Conservation (phyloP, 2,113 vertebrate genomes). For the Sander vitreus region DNA sequence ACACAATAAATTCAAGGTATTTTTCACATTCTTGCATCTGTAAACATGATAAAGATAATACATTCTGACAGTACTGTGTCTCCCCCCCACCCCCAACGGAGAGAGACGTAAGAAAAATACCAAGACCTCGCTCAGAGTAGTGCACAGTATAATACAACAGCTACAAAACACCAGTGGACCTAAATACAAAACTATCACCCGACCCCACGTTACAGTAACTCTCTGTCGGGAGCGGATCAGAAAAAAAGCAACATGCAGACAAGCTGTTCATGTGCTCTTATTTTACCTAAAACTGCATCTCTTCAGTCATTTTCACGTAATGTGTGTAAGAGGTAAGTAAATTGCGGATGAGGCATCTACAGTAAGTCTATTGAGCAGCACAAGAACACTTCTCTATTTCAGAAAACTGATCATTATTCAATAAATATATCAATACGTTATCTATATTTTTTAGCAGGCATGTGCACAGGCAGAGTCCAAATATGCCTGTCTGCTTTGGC, state of each 20-base stretch:
- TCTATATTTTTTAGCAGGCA: conserved; percentile 25
- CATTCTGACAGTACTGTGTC: conserved; percentile 72
- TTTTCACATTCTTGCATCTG: conserved; percentile 81
- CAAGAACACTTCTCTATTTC: conserved; percentile 60
- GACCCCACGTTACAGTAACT: background rate
- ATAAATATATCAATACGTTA: conserved; percentile 49
- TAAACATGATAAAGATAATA: conserved; percentile 82
- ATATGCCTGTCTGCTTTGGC: conserved; percentile 35
- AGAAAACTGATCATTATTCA: conserved; percentile 36
- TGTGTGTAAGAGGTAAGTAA: conserved; percentile 48
- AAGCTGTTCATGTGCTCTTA: conserved; percentile 28
- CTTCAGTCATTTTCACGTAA: conserved; percentile 30
- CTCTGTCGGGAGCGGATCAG: background rate
- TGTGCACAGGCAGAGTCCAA: conserved; percentile 40
- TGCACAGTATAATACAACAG: conserved; percentile 51
- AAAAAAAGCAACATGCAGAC: conserved; percentile 20
- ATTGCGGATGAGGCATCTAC: conserved; percentile 49
- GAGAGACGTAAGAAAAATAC: conserved; percentile 58
- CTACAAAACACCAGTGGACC: conserved; percentile 73
- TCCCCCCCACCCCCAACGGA: background rate
- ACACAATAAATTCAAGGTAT: conserved; percentile 60
- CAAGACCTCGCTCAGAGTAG: conserved; percentile 50
- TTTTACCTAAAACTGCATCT: conserved; percentile 40
- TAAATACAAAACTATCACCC: conserved; percentile 75
- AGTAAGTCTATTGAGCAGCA: conserved; percentile 64